Evolutionary conservation across 2,113 vertebrate species (phyloP), one percentile per base, ranked within the genome.

Genomic region (Sialia sialis): DNA sequence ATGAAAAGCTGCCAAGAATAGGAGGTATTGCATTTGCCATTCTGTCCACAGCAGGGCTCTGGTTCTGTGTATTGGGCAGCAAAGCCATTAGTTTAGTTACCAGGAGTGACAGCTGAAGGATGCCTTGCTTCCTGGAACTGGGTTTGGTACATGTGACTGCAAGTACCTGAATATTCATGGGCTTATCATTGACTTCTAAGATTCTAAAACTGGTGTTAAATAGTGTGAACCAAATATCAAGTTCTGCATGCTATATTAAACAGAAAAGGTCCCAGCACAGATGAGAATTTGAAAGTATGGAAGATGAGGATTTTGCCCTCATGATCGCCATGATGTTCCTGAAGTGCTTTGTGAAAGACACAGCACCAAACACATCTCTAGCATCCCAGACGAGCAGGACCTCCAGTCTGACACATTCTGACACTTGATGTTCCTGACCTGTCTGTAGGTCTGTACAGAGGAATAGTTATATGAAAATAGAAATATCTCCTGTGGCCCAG

Each of bases 1-100:
- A n/a, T 14, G 41, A 89, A 82, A 70, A 74, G n/a, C 81, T 95
- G 72, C 82, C 75, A 83, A 36, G 72, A 85, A 26, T 5, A 25
- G 90, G 63, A 94, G n/a, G 27, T 54, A 12, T 44, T 87, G 32
- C 38, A 2, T 39, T 67, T 82, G 58, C 81, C 38, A 8, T 55
- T 2, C 38, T 95, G 68, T 27, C 82, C 78, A 15, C 55, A 87
- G 63, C 51, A 84, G 59, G 82, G 51, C 32, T 78, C 51, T 82
- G 46, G 19, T 72, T 30, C 38, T 63, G 13, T 26, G 26, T 39
- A 0, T 13, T 79, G 81, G 74, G 63, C 75, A 83, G 52, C 6
- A 7, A 64, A 84, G 41, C 27, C 59, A 25, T 55, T 36, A 43
- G 23, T 82, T 73, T 13, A 51, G 26, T 74, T 34, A 62, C 44